Percentiles rank a stretch among this genome's conserved stretches.
Conservation (phyloP, 2,888 invertebrate genomes). For the Rosalia funebris region DNA sequence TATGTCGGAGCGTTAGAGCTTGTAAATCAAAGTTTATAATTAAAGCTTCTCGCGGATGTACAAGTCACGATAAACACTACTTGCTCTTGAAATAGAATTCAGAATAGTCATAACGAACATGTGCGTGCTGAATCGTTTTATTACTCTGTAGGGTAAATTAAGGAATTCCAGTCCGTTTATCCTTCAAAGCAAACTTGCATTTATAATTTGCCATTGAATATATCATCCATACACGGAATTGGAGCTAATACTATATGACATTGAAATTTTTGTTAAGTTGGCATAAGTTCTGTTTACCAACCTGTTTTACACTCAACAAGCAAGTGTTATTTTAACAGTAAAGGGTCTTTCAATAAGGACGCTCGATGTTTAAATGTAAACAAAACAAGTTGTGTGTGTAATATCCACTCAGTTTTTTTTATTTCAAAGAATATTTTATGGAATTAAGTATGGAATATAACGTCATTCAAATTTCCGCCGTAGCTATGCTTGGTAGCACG, state of each 20-base stretch:
- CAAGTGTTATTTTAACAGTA: too few relatives aligned
- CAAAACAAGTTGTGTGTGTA: too few relatives aligned
- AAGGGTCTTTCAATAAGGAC: too few relatives aligned
- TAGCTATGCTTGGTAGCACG: too few relatives aligned
- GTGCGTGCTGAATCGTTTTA: slow-evolving; percentile 6
- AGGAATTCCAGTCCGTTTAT: slow-evolving; percentile 7
- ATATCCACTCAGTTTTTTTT: too few relatives aligned
- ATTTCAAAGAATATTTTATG: too few relatives aligned
- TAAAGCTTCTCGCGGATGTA: slow-evolving; percentile 20
- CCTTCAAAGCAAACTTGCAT: neutral
- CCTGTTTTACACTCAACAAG: too few relatives aligned
- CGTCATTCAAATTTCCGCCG: too few relatives aligned
- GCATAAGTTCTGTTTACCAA: too few relatives aligned
- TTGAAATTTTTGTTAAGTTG: neutral
- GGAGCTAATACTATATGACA: neutral
- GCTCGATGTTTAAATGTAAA: too few relatives aligned
- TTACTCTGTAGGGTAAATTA: slow-evolving; percentile 1
- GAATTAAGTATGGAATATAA: too few relatives aligned
- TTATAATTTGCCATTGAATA: neutral
- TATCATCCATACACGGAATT: too few relatives aligned
- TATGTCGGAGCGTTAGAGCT: slow-evolving; percentile 28
- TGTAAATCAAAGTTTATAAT: slow-evolving; percentile 26
- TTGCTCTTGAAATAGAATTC: slow-evolving; percentile 3
- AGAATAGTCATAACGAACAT: slow-evolving; percentile 12
- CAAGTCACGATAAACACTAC: slow-evolving; percentile 16